These are phyloP conservation scores for Emys orbicularis DNA, from an alignment of 2,797 vertebrate species.

Conservation along the genomic window DNA sequence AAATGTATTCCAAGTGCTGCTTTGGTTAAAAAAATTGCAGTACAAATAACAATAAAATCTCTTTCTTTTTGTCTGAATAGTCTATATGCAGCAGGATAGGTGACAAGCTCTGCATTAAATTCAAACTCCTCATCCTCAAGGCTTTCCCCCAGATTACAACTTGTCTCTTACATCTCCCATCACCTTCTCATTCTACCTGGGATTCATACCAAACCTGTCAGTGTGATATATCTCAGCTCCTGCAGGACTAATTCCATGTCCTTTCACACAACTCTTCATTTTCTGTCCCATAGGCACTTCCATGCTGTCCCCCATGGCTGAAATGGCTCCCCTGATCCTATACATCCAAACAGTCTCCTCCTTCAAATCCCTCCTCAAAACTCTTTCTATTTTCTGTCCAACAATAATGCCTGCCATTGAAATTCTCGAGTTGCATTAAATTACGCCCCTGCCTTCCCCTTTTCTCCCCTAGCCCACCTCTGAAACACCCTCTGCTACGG, in stretches of 20 bases:
- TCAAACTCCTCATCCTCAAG: fast-evolving
- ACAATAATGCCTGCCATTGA: not conserved
- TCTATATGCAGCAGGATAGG: not conserved
- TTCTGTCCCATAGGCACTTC: not conserved
- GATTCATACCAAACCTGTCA: not conserved
- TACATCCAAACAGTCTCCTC: not conserved
- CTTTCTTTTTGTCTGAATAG: not conserved
- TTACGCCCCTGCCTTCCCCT: not conserved
- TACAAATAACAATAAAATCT: not conserved
- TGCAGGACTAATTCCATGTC: not conserved
- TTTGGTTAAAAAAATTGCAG: not conserved
- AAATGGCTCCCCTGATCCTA: not conserved
- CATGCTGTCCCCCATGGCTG: not conserved
- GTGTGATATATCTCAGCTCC: not conserved
- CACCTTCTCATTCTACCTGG: not conserved
- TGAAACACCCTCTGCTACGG: not conserved
- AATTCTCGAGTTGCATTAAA: not conserved
- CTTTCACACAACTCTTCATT: not conserved
- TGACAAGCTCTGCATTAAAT: not conserved
- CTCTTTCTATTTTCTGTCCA: not conserved
- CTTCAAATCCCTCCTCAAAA: not conserved
- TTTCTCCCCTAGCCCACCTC: not conserved
- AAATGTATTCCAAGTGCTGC: slow-evolving; percentile 53
- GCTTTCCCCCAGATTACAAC: not conserved
- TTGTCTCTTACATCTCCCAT: not conserved